These are phyloP conservation scores for Pteropus rufus DNA, from an alignment of 2,797 vertebrate genomes.

Conservation along the genomic window DNA sequence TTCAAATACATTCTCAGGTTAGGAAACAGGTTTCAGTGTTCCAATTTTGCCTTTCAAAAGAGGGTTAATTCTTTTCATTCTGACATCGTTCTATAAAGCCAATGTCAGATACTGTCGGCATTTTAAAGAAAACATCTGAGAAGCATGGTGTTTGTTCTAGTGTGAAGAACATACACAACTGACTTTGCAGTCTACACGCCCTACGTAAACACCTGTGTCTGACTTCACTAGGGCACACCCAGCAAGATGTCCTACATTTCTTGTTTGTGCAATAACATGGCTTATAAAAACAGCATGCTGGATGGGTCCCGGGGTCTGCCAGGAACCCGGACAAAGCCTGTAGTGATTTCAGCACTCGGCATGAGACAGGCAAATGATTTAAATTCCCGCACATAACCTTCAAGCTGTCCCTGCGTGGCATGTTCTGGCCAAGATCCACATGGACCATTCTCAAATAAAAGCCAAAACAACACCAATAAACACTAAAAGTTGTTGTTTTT, in stretches of 20 bases:
- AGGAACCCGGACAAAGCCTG: not conserved
- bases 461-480: not conserved
- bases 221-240: not conserved
- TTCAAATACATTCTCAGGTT: not conserved
- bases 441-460: not conserved
- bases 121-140: not conserved
- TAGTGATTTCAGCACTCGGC: fast-evolving
- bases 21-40: not conserved
- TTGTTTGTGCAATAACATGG: not conserved
- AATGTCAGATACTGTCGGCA: not conserved
- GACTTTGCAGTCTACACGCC: not conserved
- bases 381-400: too few species aligned
- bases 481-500: not conserved
- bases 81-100: not conserved
- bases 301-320: too few species aligned
- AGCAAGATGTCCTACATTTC: not conserved
- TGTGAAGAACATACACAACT: not conserved
- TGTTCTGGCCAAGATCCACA: not conserved
- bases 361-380: too few species aligned
- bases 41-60: not conserved
- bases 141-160: not conserved
- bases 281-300: not conserved
- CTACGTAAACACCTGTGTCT: not conserved
- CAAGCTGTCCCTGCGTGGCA: not conserved
- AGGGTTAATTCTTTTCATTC: not conserved